Base-by-base conservation (phyloP, 2,797 vertebrate species). In the Gymnothorax javanicus region DNA sequence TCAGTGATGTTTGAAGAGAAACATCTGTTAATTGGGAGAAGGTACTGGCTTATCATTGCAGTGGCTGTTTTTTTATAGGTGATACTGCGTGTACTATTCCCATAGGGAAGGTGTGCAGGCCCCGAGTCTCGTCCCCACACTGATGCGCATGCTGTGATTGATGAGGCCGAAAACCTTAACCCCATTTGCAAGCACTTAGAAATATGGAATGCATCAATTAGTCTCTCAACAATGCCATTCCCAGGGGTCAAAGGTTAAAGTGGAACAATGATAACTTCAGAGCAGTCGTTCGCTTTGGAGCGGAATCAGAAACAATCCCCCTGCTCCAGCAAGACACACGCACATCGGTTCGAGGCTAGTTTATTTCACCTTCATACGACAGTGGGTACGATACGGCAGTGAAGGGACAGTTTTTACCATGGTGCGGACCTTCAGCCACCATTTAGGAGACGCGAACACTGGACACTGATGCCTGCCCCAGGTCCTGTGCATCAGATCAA, bases 181-280 rank as follows among this genome's bases (percentile, higher is more conserved):
- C 93, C 90, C 85, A 85, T 90, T 43, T 56, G 91, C 92, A 92
- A 91, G 92, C 91, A 92, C 87, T 87, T 89, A 93, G 95, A 97
- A 97, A 97, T 97, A 97, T 96, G 96, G 96, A 96, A 97, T 96
- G 95, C 94, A 95, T 97, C 97, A 96, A 96, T 97, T 96, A 95
- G 95, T 92, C 88, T 92, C 93, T 90, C 91, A 91, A 90, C 89
- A 90, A 91, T 93, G 87, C 88, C 88, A 86, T 94, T 92, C 92
- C 93, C 94, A 91, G 86, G 87, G 95, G 95, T 96, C 95, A 97
- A 90, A 95, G 96, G 96, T 97, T 96, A 96, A 94, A 92, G 93
- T 95, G 94, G 93, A 95, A 97, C 95, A 95, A 96, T 91, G 93
- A 96, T 94, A 94, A 96, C 96, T 87, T 96, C 93, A 91, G 93